Base-by-base conservation (phyloP, 1,140 invertebrate species). In the Dendrolimus kikuchii region DNA sequence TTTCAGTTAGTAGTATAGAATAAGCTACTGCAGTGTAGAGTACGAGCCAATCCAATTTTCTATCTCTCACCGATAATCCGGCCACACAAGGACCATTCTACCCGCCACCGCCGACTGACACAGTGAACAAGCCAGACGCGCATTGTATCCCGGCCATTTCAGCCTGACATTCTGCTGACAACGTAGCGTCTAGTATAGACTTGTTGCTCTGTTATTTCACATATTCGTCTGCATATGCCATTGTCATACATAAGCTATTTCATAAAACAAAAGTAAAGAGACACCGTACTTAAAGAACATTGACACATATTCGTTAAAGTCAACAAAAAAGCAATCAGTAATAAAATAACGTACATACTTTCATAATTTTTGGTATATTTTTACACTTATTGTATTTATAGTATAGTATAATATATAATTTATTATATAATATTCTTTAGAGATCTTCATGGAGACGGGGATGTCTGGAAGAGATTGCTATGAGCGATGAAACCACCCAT, bases 21-120 rank as follows among this genome's bases (percentile, higher is more conserved):
- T 49, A 52, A 71, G 60, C 66, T 66, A 60, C 57, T 37, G 52
- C 40, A 55, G 48, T 23, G 23, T 23, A 23, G 23, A 23, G 64
- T 68, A 68, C 58, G 60, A 68, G 51, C 57, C 64, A 77, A 76
- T 79, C 64, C 62, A 70, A 80, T 77, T 76, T 71, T 65, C 64
- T 65, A 65, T 71, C 51, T 50, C 51, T 51, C 53, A 57, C 62
- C 62, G 60, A 69, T 74, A 68, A 71, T 71, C 64, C 60, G 8
- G 48, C 48, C 58, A 51, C 43, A 57, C 49, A 55, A 59, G 46
- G 57, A 55, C 54, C 44, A 65, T 68, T 68, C 61, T 62, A 53
- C 44, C 41, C 44, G 53, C 47, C 48, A 58, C 39, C 50, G 51
- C 51, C 62, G 62, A 57, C 52, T 62, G 60, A 58, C 61, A 58